These are phyloP conservation scores for Oceanodroma leucorhoa DNA, from an alignment of 2,797 vertebrate species.

Conservation along the genomic window DNA sequence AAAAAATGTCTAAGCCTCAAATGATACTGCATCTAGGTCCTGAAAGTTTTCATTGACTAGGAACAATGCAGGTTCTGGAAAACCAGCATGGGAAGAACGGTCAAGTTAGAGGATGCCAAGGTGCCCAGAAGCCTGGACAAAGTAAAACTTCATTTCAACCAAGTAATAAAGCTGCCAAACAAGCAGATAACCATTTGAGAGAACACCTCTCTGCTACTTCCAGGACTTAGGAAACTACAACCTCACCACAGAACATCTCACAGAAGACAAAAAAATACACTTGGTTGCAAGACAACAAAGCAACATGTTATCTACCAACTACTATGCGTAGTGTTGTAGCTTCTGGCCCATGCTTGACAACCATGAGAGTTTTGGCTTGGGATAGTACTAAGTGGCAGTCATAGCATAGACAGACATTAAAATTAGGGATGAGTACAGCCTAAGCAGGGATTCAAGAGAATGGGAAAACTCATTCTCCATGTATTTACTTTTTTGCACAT, in stretches of 20 bases:
- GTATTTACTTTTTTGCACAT: background rate
- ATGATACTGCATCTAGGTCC: background rate
- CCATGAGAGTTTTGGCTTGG: background rate
- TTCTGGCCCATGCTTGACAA: background rate
- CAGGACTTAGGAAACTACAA: background rate
- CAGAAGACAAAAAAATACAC: background rate
- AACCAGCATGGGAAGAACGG: background rate
- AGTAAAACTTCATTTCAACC: background rate
- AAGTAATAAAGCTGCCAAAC: background rate
- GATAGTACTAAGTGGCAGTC: background rate
- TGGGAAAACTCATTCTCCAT: background rate
- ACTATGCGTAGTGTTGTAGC: accelerated
- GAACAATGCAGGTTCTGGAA: background rate
- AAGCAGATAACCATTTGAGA: background rate
- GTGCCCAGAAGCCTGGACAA: background rate
- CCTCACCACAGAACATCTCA: background rate
- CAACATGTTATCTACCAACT: background rate
- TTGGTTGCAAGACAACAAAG: background rate
- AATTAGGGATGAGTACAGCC: background rate
- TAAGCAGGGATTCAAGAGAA: background rate
- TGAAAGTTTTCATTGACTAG: background rate
- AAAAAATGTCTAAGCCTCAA: background rate
- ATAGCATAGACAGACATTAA: background rate
- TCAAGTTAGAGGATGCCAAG: background rate
- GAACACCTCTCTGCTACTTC: background rate